Percentiles rank a stretch among this genome's conserved stretches.
Conservation (phyloP, 2,797 vertebrate species). For the Helostoma temminkii region DNA sequence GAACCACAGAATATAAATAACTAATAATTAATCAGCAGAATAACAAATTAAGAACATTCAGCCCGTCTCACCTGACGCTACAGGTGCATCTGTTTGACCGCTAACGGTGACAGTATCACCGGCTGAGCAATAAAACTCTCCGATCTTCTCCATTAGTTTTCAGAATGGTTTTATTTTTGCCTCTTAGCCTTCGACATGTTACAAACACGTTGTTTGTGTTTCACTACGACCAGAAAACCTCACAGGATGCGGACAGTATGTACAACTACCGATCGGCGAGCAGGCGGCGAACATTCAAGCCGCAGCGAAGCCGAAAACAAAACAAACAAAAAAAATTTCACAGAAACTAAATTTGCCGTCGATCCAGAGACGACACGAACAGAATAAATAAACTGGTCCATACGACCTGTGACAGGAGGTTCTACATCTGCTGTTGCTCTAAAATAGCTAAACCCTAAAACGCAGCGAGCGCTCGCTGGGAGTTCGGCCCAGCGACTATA, state of each 20-base stretch:
- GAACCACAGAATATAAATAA: too few species aligned
- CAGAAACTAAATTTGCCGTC: constrained; percentile 59
- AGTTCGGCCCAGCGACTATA: constrained; percentile 31
- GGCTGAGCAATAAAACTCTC: too few species aligned
- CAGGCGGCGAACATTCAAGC: constrained; percentile 44
- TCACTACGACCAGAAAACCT: constrained; percentile 63
- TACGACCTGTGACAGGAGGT: constrained; percentile 4
- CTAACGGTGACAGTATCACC: too few species aligned
- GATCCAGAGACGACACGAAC: constrained; percentile 28
- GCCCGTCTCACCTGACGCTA: too few species aligned
- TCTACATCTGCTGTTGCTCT: constrained; percentile 15
- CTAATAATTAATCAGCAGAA: too few species aligned
- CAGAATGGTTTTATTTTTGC: constrained; percentile 70
- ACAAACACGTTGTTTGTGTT: constrained; percentile 67
- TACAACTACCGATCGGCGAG: constrained; percentile 62
- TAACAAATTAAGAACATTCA: too few species aligned
- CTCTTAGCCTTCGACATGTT: constrained; percentile 65
- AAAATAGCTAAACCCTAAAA: constrained; percentile 45
- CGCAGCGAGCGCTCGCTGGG: constrained; percentile 34
- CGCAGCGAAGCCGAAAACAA: constrained; percentile 55
- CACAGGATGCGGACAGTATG: constrained; percentile 68
- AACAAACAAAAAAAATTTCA: constrained; percentile 38
- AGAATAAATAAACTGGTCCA: constrained; percentile 54
- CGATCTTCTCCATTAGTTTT: constrained; percentile 19
- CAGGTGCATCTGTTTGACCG: too few species aligned